Evolutionary conservation across 2,113 vertebrate genomes (phyloP).

Genomic region (Oplegnathus fasciatus): DNA sequence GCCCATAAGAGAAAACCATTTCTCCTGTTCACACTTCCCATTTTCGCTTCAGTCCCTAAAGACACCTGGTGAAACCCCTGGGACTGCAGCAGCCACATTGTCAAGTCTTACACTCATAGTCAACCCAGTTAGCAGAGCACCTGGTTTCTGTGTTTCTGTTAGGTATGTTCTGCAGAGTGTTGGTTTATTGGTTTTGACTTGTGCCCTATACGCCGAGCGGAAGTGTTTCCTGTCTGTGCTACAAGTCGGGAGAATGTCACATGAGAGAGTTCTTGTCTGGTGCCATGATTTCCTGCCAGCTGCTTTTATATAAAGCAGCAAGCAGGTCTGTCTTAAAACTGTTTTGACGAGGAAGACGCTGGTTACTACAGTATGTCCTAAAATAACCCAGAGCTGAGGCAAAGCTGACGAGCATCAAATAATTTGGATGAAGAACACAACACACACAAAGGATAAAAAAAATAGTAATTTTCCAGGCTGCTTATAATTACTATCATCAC

Average conservation of each 20-base stretch:
- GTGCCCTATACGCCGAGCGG: neutral
- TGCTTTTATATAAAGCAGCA: neutral
- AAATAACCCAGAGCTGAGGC: neutral
- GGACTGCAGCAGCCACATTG: neutral
- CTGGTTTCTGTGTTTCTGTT: neutral
- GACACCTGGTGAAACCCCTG: neutral
- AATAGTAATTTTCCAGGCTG: no score
- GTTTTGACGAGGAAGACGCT: neutral
- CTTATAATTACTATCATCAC: neutral
- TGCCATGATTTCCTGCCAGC: neutral
- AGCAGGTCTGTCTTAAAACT: neutral
- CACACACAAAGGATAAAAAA: neutral
- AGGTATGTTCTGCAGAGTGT: neutral
- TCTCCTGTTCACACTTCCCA: conserved; percentile 11
- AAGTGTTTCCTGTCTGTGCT: conserved; percentile 27
- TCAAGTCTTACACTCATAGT: neutral
- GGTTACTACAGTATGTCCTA: neutral
- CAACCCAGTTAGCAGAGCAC: neutral
- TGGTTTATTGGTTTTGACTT: neutral
- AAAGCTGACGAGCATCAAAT: neutral
- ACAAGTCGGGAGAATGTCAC: neutral
- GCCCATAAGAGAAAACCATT: no score
- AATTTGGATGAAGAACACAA: neutral
- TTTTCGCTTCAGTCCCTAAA: conserved; percentile 1
- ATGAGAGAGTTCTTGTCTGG: neutral